Conservation (phyloP, 2,113 vertebrate genomes). For the Colinus virginianus region DNA sequence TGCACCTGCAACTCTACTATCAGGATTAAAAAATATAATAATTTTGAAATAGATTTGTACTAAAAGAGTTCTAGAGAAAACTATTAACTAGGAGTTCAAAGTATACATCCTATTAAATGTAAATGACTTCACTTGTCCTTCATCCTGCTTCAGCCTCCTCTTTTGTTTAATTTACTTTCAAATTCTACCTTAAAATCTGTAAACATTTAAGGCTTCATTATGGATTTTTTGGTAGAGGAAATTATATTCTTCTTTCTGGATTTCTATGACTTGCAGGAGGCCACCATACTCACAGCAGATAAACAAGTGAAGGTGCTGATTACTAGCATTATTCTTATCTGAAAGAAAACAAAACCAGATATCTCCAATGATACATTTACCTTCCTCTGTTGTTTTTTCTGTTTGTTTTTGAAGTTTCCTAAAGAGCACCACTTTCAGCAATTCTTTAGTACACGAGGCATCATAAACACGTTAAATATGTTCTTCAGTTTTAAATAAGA, state of each 20-base stretch:
- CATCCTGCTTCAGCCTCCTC: background rate
- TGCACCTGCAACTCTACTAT: background rate
- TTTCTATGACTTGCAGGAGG: background rate
- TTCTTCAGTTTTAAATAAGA: background rate
- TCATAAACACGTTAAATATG: background rate
- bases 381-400: background rate
- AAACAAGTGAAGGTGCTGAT: background rate
- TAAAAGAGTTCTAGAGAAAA: background rate
- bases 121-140: background rate
- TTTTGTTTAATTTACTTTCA: background rate
- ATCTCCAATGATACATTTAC: background rate
- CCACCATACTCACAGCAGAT: background rate
- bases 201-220: background rate
- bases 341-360: background rate
- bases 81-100: background rate
- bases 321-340: background rate
- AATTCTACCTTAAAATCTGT: background rate
- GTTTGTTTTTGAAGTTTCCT: background rate
- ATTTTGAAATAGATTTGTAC: background rate
- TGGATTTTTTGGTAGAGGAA: background rate
- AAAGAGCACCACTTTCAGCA: background rate
- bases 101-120: background rate
- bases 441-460: background rate
- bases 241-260: background rate
- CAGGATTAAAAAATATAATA: background rate